Conservation (phyloP, 1,140 invertebrate genomes). For the Latrodectus geometricus region DNA sequence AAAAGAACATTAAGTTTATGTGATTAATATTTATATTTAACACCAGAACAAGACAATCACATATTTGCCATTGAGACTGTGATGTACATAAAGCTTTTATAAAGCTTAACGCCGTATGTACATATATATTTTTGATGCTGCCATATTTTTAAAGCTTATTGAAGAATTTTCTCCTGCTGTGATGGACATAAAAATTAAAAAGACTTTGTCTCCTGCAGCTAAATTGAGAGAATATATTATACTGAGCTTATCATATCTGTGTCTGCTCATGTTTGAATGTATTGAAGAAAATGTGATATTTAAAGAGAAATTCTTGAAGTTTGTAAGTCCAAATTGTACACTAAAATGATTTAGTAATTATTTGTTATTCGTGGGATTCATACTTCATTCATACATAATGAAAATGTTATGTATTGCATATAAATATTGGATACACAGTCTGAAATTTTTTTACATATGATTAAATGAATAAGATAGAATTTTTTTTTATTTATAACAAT, state of each 20-base stretch:
- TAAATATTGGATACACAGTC: too few relatives aligned
- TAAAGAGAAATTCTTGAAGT: slow-evolving; percentile 4
- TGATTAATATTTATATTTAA: background rate
- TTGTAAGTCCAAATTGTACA: too few relatives aligned
- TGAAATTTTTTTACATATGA: too few relatives aligned
- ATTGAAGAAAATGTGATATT: slow-evolving; percentile 21
- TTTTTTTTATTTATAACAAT: too few relatives aligned
- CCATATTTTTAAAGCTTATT: background rate
- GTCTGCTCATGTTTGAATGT: background rate
- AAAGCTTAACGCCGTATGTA: too few relatives aligned
- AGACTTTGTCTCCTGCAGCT: background rate
- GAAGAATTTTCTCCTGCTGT: slow-evolving; percentile 19
- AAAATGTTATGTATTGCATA: too few relatives aligned
- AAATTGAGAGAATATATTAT: background rate
- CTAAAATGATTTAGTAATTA: too few relatives aligned
- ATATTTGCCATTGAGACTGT: background rate
- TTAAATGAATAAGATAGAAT: too few relatives aligned
- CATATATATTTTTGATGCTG: background rate
- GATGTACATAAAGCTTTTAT: background rate
- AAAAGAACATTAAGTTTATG: background rate
- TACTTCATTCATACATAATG: too few relatives aligned
- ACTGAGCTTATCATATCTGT: background rate
- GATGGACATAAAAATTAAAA: background rate
- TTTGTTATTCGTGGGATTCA: too few relatives aligned
- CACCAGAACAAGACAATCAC: background rate